A percentile compares a stretch with the other conserved stretches of the same genome.
Conservation (phyloP, 2,888 invertebrate genomes). For the Pelosia muscerda region DNA sequence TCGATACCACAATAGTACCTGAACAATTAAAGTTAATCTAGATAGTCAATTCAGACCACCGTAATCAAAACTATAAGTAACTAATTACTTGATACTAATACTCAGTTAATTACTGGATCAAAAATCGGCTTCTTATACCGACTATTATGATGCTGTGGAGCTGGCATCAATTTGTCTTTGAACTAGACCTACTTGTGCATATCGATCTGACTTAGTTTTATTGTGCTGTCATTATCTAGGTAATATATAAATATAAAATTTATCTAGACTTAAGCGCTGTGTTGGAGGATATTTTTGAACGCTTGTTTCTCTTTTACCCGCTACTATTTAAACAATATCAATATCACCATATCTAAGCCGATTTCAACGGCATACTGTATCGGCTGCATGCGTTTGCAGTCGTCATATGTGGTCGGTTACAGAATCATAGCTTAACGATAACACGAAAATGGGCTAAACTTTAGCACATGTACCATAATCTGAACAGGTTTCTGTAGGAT, state of each 20-base stretch:
- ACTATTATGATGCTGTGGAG: background rate
- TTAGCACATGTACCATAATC: too few species aligned
- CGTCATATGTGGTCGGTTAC: too few species aligned
- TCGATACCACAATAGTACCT: too few species aligned
- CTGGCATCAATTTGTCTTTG: background rate
- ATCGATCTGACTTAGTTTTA: background rate
- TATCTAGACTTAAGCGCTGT: background rate
- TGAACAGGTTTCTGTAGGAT: too few species aligned
- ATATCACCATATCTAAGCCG: too few species aligned
- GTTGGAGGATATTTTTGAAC: background rate
- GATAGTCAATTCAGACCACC: background rate
- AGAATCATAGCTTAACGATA: too few species aligned
- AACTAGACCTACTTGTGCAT: slow-evolving; percentile 1
- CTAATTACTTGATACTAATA: background rate
- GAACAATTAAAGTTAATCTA: background rate
- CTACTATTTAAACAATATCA: too few species aligned
- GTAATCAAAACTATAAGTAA: background rate
- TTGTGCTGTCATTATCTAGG: background rate
- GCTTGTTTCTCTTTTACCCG: background rate
- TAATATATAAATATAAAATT: background rate
- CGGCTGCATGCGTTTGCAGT: too few species aligned
- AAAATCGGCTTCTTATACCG: background rate
- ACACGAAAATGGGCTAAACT: too few species aligned
- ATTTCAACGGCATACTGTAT: too few species aligned
- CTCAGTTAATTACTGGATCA: background rate